These are phyloP conservation scores for Brenthis hecate DNA, from an alignment of 2,888 invertebrate genomes.

Conservation along the genomic window DNA sequence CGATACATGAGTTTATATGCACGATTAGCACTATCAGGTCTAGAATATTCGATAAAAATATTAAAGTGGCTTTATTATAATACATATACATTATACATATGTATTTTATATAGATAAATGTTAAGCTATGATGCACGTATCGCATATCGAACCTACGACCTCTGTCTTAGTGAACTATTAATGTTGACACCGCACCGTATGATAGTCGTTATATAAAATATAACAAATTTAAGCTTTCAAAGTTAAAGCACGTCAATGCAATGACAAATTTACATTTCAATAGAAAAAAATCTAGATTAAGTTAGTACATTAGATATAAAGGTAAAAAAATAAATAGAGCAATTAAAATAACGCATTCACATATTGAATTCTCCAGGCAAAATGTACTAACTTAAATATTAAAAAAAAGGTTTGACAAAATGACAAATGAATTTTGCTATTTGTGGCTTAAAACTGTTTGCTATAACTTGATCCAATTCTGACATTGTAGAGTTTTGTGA, in stretches of 20 bases:
- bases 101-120: too few species aligned
- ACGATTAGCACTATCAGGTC: too few species aligned
- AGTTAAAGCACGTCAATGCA: conserved; percentile 4
- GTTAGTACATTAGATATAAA: conserved; percentile 10
- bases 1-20: too few species aligned
- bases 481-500: conserved; percentile 3
- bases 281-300: neutral
- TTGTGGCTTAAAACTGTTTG: too few species aligned
- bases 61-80: too few species aligned
- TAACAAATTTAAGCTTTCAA: conserved; percentile 7
- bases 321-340: conserved; percentile 13
- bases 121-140: neutral
- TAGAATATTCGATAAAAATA: too few species aligned
- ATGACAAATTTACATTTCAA: neutral
- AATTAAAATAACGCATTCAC: neutral
- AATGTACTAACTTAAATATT: neutral
- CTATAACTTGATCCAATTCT: neutral
- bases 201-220: conserved; percentile 1
- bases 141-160: neutral
- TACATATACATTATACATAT: too few species aligned
- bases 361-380: neutral
- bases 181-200: neutral
- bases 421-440: too few species aligned
- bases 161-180: neutral
- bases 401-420: neutral